These are phyloP conservation scores for Melanotaenia parkinsoni DNA, from an alignment of 2,797 vertebrate species.

Conservation along the genomic window DNA sequence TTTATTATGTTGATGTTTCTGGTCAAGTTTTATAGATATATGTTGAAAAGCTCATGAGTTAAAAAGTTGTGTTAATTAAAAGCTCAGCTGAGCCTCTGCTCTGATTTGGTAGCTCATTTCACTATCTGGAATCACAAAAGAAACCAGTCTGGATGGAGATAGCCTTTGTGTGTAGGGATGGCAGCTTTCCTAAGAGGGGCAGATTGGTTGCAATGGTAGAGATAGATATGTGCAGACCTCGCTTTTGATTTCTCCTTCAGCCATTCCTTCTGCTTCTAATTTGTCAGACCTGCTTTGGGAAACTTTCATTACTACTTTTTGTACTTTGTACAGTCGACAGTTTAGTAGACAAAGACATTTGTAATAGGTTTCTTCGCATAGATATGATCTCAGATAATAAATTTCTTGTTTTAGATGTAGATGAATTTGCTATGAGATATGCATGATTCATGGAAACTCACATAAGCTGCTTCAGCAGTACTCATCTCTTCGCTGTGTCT, in stretches of 20 bases:
- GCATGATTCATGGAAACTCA: conserved; percentile 41
- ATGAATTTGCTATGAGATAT: conserved; percentile 20
- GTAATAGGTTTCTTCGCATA: background rate
- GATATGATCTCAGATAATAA: background rate
- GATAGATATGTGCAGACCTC: background rate
- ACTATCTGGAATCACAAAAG: background rate
- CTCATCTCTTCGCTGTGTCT: conserved; percentile 63
- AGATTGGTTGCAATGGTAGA: background rate
- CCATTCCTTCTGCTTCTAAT: conserved; percentile 30
- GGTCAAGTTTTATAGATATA: no score
- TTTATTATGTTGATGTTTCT: no score
- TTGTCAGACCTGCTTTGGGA: conserved; percentile 1
- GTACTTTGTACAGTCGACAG: background rate
- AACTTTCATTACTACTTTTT: background rate
- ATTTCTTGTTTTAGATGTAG: background rate
- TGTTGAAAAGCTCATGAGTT: no score
- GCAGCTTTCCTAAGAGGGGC: background rate
- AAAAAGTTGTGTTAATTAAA: no score
- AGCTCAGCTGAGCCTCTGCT: background rate
- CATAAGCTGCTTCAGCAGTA: conserved; percentile 24
- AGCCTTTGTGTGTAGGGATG: background rate
- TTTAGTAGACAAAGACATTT: background rate
- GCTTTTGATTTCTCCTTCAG: background rate
- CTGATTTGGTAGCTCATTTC: background rate
- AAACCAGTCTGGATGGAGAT: background rate